Evolutionary conservation across 2,797 vertebrate species (phyloP).

Genomic region (Gallirallus australis): DNA sequence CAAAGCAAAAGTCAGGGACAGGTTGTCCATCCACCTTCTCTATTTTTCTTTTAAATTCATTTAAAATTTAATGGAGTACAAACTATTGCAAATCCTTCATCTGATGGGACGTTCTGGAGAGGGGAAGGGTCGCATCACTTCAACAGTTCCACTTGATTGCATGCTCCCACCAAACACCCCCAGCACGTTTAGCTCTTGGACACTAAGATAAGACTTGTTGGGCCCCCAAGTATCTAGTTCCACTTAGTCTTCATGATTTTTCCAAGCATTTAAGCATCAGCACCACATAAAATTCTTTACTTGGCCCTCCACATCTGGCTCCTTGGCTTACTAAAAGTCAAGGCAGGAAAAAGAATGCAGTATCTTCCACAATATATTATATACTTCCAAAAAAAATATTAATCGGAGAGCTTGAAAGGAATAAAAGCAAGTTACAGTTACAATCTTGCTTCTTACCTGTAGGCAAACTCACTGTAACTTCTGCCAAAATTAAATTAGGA

Average conservation of each 20-base stretch:
- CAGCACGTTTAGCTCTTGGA: background rate
- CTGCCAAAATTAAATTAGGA: constrained; percentile 53
- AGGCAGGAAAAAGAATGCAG: background rate
- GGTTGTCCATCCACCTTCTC: background rate
- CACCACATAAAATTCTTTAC: background rate
- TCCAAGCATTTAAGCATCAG: background rate
- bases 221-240: background rate
- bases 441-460: background rate
- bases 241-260: background rate
- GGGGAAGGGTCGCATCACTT: background rate
- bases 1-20: background rate
- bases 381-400: background rate
- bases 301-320: background rate
- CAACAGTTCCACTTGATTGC: background rate
- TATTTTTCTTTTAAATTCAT: background rate
- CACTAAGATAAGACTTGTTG: background rate
- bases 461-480: background rate
- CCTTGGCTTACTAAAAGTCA: background rate
- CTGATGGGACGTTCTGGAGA: background rate
- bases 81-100: background rate
- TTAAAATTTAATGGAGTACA: background rate
- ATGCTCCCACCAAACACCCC: background rate
- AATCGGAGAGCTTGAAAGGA: constrained; percentile 8
- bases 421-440: constrained; percentile 9
- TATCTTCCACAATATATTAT: background rate